Evolutionary conservation across 2,888 invertebrate species (phyloP), one percentile per base, ranked within the genome.

Genomic region (Cataglyphis albicans): DNA sequence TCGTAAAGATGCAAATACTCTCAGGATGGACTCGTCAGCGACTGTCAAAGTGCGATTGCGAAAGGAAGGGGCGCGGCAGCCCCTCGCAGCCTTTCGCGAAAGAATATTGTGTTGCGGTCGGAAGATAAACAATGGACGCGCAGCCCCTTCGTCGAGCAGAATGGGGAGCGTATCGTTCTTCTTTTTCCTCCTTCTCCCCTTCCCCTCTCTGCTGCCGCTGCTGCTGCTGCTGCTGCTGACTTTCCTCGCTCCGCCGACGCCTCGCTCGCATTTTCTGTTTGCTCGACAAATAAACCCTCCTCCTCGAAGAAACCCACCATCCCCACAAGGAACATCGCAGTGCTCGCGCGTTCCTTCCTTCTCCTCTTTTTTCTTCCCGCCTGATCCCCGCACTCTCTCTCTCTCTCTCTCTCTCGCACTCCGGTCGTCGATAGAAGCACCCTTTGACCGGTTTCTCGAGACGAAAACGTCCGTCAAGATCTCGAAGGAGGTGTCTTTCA

Each of bases 1-100:
- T 93, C 93, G 93, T 93, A 93, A 93, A 93, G 90, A 93, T 93
- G 93, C 93, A 93, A 93, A 93, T 93, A 91, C 88, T 84, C 84
- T 67, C 83, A 86, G 87, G 92, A 93, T 92, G 92, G 91, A 93
- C 93, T 93, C 92, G 92, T 93, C 93, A 92, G 90, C 88, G 90
- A 92, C 92, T 93, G 93, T 93, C 93, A 92, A 91, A 93, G 90
- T 88, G 88, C 89, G 92, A 92, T 92, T 91, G 92, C 91, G 88
- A 91, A 90, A 89, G 88, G 88, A 87, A 81, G 82, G 75, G 84
- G 63, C 4, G 32, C 32, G 32, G 73, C 44, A 6, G 35, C 72
- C 83, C 81, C 74, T 85, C 83, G 75, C 74, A 84, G 72, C 76
- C 73, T 64, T 63, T 82, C 87, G 87, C 88, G 78, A 86, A 88